Conservation (phyloP, 1,140 invertebrate species). For the Platorchestia sp. region DNA sequence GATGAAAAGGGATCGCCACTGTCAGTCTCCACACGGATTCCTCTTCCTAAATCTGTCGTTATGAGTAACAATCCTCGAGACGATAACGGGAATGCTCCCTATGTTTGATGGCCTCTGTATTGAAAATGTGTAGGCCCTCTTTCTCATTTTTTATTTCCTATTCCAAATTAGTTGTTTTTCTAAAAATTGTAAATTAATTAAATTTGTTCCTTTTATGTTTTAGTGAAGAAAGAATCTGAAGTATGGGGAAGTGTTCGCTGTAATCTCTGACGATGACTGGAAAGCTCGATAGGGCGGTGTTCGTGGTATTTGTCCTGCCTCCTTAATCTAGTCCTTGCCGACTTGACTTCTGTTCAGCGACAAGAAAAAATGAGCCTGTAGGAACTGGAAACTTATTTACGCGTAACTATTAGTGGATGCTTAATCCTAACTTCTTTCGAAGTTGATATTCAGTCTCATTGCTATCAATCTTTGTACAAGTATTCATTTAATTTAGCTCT, state of each 20-base stretch:
- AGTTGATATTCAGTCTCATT: slow-evolving; percentile 19
- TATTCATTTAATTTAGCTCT: neutral
- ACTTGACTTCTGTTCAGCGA: neutral
- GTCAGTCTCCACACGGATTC: slow-evolving; percentile 63
- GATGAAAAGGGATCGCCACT: slow-evolving; percentile 34
- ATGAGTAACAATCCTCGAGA: slow-evolving; percentile 65
- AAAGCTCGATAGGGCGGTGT: neutral
- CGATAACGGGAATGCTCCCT: slow-evolving; percentile 65
- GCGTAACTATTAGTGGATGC: neutral
- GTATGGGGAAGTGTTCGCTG: neutral
- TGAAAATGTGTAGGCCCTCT: neutral
- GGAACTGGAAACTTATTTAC: neutral
- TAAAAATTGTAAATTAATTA: neutral
- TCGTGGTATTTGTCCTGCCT: neutral
- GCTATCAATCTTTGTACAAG: slow-evolving; percentile 36
- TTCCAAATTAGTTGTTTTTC: neutral
- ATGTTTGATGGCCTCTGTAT: neutral
- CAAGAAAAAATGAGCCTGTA: neutral
- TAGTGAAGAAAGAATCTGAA: neutral
- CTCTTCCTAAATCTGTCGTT: slow-evolving; percentile 65
- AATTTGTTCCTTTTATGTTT: neutral
- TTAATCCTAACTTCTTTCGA: neutral
- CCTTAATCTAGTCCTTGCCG: neutral
- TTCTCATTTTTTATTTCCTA: neutral
- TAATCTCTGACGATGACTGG: neutral